Conservation (phyloP, 2,888 invertebrate species). For the Limulus polyphemus region DNA sequence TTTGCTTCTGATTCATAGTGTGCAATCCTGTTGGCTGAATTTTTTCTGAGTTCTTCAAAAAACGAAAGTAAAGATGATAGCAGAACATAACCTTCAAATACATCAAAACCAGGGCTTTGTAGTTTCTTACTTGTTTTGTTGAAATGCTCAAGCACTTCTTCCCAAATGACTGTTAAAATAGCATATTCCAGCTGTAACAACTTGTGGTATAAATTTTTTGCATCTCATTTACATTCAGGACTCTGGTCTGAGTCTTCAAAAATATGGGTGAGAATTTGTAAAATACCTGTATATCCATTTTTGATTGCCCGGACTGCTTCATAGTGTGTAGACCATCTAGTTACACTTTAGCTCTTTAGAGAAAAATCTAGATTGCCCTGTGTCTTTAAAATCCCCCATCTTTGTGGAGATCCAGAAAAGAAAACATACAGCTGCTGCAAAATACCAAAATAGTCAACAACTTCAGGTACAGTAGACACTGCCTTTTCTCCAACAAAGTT, state of each 20-base stretch:
- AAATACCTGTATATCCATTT: neutral
- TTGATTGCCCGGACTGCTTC: neutral
- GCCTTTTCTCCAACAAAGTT: neutral
- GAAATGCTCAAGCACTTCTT: neutral
- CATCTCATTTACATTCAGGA: neutral
- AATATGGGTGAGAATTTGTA: neutral
- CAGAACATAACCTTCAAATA: no score
- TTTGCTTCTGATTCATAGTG: no score
- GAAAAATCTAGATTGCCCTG: neutral
- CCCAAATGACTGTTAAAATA: neutral
- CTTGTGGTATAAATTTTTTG: neutral
- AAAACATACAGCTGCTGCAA: neutral
- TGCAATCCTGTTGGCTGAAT: no score
- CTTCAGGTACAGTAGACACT: neutral
- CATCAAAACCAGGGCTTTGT: no score
- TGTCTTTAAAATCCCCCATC: slow-evolving; percentile 1
- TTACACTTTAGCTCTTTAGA: neutral
- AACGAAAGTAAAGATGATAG: no score
- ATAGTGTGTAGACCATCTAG: neutral
- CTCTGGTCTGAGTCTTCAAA: neutral
- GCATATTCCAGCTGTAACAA: neutral
- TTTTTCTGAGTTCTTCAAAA: no score
- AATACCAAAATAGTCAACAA: neutral
- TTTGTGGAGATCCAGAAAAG: neutral
- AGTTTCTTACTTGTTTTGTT: neutral